Base-by-base conservation (phyloP, 2,797 vertebrate species). In the Centroberyx gerrardi region DNA sequence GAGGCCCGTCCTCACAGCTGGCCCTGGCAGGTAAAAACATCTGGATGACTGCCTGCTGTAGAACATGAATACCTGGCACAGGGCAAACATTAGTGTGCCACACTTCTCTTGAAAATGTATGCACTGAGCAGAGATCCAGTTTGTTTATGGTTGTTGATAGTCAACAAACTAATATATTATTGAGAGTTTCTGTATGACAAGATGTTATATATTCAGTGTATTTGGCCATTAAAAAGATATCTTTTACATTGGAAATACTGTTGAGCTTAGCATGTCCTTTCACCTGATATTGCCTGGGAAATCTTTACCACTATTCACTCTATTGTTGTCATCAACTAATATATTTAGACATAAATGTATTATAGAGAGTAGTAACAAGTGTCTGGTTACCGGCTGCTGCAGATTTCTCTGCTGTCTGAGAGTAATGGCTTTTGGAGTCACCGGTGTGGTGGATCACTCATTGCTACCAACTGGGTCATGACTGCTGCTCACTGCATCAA, bases 381-480 rank as follows among this genome's bases (percentile, higher is more conserved):
- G 13, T 8, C 0, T 33, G 17, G 8, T 66, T 59, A 3, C 28
- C 29, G 42, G 38, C 27, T 68, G 38, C 17, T 66, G 17, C 22
- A 83, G 81, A 83, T 80, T 27, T 80, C 77, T 28, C 77, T 83
- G 59, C 81, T 80, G 52, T 83, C 80, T 58, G n/a, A 60, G 49
- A 80, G 61, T 17, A 55, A 76, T 31, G n/a, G 12, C 29, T 64
- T 56, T 15, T 83, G 55, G 46, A 63, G 76, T 46, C 81, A 83
- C 76, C 76, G 76, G 22, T 83, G 77, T n/a, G 81, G 77, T 46
- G 81, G 81, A 29, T 76, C 81, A 29, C 68, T 83, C 38, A 80
- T 83, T 18, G 72, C 68, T 53, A 76, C 81, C 33, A 83, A 73
- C 75, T 83, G 81, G 81, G 77, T 80, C 38, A 76, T 80, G 81